Conservation (phyloP, 1,140 invertebrate genomes). For the Sycobia sp. region DNA sequence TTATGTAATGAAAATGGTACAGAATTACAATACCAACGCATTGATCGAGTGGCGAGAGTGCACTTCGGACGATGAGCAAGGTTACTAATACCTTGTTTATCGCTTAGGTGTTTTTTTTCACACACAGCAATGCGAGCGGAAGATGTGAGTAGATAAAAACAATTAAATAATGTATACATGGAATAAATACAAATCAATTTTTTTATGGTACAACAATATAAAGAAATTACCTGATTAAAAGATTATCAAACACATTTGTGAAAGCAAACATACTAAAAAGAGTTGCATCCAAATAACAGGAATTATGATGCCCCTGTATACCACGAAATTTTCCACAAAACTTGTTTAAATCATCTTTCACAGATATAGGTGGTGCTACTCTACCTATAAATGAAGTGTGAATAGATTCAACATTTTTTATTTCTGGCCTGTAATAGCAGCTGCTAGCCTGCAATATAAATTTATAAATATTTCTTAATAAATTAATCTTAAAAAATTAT, state of each 20-base stretch:
- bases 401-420: conserved; percentile 62
- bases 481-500: conserved; percentile 34
- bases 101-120: too few relatives aligned
- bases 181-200: too few relatives aligned
- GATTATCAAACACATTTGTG: conserved; percentile 89
- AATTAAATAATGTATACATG: conserved; percentile 1
- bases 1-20: too few relatives aligned
- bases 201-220: too few relatives aligned
- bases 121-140: too few relatives aligned
- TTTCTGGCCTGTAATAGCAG: conserved; percentile 35
- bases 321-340: conserved; percentile 81
- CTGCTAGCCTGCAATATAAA: conserved; percentile 39
- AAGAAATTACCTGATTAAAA: conserved; percentile 74
- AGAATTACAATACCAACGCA: too few relatives aligned
- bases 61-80: too few relatives aligned
- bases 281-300: conserved; percentile 96
- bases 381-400: conserved; percentile 81
- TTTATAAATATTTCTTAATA: conserved; percentile 17
- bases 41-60: too few relatives aligned
- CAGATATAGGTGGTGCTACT: conserved; percentile 76
- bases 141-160: too few relatives aligned
- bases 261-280: conserved; percentile 97
- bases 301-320: conserved; percentile 97
- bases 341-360: conserved; percentile 70
- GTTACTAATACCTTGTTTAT: too few relatives aligned